Base-by-base conservation (phyloP, 2,888 invertebrate species). In the Dione vanillae region DNA sequence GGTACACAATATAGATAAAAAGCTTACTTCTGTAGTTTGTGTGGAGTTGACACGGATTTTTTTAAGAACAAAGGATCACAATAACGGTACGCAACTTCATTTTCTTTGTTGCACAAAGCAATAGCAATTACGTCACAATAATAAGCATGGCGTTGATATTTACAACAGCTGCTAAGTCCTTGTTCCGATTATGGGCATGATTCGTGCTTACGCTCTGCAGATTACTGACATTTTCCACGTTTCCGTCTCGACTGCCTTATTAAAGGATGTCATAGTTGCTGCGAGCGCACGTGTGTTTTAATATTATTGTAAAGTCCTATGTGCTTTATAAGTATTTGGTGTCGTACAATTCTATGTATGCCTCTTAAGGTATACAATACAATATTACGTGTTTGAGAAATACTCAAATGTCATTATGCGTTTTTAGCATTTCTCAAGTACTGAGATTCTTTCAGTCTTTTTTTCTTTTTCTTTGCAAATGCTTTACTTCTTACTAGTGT, bases 151-250 rank as follows among this genome's bases (percentile, higher is more conserved):
- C 85, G 81, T 85, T 86, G 88, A 89, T 92, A 91, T 91, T 91
- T 88, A 89, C 90, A 86, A 86, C 91, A 92, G 91, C 91, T 91
- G 91, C 87, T 77, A 78, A 89, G 91, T 91, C 91, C 93, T 93
- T 91, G 91, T 90, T 86, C 92, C 89, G 89, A 90, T 92, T 92
- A 92, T 89, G 92, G 92, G 78, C 87, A 88, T 87, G 90, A 90
- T 85, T 92, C 92, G 92, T 92, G 91, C 90, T 85, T 85, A 81
- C 80, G 85, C 87, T 85, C 82, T 78, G 84, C 86, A 88, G 87
- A 92, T 92, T 89, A 89, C 91, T 87, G 86, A 88, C 90, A 92
- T 92, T 92, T 92, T 91, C 90, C 85, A 90, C 85, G 87, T 92
- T 92, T 93, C 93, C 92, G 91, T 86, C 88, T 92, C 78, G 82